Conservation (phyloP, 2,888 invertebrate species). For the Idaea straminata region DNA sequence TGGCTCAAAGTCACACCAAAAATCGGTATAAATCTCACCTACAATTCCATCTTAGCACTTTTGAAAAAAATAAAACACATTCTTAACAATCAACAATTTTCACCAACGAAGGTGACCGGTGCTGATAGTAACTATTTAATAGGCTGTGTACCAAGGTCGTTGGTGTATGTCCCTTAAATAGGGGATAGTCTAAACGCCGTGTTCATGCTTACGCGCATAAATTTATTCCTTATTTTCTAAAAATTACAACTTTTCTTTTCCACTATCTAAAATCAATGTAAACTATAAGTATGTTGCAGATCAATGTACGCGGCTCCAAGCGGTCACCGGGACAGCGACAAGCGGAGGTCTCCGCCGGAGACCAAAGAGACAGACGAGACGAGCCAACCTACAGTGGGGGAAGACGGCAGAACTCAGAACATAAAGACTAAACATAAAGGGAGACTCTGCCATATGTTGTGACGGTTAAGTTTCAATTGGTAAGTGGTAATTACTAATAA, state of each 20-base stretch:
- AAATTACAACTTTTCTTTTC: conserved; percentile 16
- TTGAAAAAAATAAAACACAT: no score
- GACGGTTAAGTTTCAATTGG: conserved; percentile 76
- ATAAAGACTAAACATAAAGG: conserved; percentile 61
- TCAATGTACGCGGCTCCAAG: conserved; percentile 74
- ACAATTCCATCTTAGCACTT: no score
- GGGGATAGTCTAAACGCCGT: no score
- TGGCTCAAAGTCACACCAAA: no score
- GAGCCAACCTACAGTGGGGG: conserved; percentile 28
- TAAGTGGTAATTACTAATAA: conserved; percentile 35
- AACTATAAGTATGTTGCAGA: conserved; percentile 70
- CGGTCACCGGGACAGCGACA: conserved; percentile 50
- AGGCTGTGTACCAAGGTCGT: no score
- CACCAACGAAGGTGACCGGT: no score
- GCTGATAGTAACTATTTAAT: no score
- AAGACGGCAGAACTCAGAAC: conserved; percentile 29
- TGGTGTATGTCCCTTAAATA: no score
- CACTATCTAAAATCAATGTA: conserved; percentile 49
- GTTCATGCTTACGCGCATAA: no score
- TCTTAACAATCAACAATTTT: no score
- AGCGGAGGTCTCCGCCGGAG: conserved; percentile 41
- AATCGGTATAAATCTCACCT: no score
- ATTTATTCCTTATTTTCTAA: not conserved
- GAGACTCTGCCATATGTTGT: conserved; percentile 75
- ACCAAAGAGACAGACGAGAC: conserved; percentile 42